Percentiles rank a stretch among this genome's conserved stretches.
phyloP scores from a whole-genome alignment of 2,888 invertebrate species.

The Xestia rhomboidea region DNA sequence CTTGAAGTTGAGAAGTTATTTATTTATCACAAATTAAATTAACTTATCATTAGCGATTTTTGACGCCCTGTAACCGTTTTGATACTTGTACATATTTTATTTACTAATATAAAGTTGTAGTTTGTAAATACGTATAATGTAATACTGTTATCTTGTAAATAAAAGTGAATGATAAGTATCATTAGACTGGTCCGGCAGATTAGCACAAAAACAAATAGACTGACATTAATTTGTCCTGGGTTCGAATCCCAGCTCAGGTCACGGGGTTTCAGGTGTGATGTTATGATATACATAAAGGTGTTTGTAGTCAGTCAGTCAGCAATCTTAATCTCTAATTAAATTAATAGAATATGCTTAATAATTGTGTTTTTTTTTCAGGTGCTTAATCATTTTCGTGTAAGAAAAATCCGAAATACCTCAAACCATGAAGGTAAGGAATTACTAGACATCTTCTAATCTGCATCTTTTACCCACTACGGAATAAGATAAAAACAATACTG shows the following conservation, averaged over 20 bases:
- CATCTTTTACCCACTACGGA: background rate
- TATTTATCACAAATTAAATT: background rate
- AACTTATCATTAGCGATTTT: too few relatives aligned
- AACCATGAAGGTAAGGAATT: slow-evolving; percentile 64
- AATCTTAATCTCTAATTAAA: background rate
- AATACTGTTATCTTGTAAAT: too few relatives aligned
- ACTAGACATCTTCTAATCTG: background rate
- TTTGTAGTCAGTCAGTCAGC: background rate
- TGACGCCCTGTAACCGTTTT: too few relatives aligned
- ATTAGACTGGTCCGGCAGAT: background rate
- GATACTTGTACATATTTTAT: too few relatives aligned
- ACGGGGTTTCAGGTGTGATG: background rate
- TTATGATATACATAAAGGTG: background rate
- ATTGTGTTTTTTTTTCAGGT: slow-evolving; percentile 29
- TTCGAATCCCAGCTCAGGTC: background rate
- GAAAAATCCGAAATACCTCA: slow-evolving; percentile 39
- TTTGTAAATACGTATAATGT: too few relatives aligned
- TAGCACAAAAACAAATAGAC: background rate
- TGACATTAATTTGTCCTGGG: background rate
- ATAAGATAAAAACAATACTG: background rate
- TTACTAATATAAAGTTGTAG: too few relatives aligned
- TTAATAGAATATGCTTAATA: background rate
- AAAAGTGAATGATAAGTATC: too few relatives aligned
- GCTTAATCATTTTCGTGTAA: slow-evolving; percentile 11
- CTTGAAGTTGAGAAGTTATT: background rate